Percentiles rank a stretch among this genome's conserved stretches.
Evolutionary conservation across 37 sponge, comb jelly and placozoan genomes (phyloP).

Genomic region (Oopsacas minuta): DNA sequence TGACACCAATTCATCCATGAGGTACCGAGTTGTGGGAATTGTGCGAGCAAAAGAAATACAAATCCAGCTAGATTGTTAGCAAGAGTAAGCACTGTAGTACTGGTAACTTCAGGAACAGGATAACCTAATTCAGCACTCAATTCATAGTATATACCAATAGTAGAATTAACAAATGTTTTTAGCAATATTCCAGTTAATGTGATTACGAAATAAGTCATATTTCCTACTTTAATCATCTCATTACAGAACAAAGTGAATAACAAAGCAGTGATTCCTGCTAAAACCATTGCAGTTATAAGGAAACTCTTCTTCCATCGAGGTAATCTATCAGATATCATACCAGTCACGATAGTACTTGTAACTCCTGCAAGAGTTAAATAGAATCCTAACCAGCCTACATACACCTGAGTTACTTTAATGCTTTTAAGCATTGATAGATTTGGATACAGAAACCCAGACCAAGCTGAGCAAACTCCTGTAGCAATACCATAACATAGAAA

Average conservation of each 20-base stretch:
- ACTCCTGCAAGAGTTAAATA: background rate
- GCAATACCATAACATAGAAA: background rate
- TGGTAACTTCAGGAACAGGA: background rate
- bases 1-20: background rate
- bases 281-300: background rate
- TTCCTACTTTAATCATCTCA: background rate
- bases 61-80: background rate
- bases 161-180: background rate
- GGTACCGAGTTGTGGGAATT: conserved; percentile 1
- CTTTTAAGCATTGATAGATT: background rate
- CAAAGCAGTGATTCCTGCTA: background rate
- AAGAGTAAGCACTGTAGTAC: background rate
- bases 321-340: background rate
- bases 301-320: background rate
- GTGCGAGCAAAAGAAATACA: background rate
- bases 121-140: background rate
- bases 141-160: background rate
- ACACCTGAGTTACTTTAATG: background rate
- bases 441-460: background rate
- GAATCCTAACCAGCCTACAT: background rate
- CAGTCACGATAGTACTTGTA: background rate
- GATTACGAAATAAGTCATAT: background rate
- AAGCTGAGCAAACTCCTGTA: background rate
- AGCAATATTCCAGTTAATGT: background rate
- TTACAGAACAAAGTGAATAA: background rate